Percentiles rank a stretch among this genome's conserved stretches.
These are phyloP conservation scores for Diabrotica undecimpunctata DNA, from an alignment of 1,140 invertebrate genomes.

Conservation along the genomic window DNA sequence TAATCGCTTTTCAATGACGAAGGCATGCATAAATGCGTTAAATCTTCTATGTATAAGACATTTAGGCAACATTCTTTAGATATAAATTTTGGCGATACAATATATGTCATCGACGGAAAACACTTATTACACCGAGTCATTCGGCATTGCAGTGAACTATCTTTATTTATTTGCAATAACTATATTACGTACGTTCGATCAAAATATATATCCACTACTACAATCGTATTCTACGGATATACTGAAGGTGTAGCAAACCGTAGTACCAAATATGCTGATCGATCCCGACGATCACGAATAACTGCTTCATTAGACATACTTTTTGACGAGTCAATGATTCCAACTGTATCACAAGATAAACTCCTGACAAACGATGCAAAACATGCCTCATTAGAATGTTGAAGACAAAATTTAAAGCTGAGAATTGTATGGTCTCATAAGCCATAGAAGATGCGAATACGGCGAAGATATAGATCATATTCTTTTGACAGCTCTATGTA, in stretches of 20 bases:
- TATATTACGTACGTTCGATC: neutral
- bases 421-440: constrained; percentile 15
- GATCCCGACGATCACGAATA: neutral
- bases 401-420: too few species aligned
- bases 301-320: constrained; percentile 1
- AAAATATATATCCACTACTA: neutral
- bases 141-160: neutral
- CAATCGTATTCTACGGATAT: neutral
- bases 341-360: too few species aligned
- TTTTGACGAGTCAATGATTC: too few species aligned
- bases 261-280: constrained; percentile 1
- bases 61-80: too few species aligned
- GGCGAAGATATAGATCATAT: neutral
- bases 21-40: too few species aligned
- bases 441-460: constrained; percentile 11
- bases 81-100: too few species aligned
- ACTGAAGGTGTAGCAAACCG: constrained; percentile 6
- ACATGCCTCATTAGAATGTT: too few species aligned
- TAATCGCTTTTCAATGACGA: too few species aligned
- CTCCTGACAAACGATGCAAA: too few species aligned
- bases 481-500: neutral
- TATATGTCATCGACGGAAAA: neutral
- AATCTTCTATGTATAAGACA: too few species aligned
- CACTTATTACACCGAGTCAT: neutral
- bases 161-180: neutral